Base-by-base conservation (phyloP, 2,113 vertebrate species). In the Equus quagga region DNA sequence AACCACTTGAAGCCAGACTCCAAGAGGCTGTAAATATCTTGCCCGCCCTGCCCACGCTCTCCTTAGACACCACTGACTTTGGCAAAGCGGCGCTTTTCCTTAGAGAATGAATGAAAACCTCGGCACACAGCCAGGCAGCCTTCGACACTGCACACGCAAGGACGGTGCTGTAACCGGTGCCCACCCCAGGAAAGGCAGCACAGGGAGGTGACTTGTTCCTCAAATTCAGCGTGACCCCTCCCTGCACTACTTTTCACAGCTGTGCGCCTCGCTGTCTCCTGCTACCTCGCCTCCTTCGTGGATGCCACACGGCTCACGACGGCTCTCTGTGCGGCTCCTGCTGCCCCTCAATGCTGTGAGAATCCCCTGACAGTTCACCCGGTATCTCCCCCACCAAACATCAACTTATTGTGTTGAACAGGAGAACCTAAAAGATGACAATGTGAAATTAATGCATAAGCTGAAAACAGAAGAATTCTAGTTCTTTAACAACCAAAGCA, bases 21-120 rank as follows among this genome's bases (percentile, higher is more conserved):
- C 60, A 36, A 84, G 44, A 89, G 8, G 18, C 18, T 49, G 1
- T 62, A 62, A 96, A 33, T 23, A 73, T 82, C 69, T 80, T 79
- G n/a, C 28, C 44, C 44, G n/a, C 28, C 44, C 44, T n/a, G 17
- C 60, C 2, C 26, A 89, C 8, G 3, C 9, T 49, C 13, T 89
- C 87, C 81, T 79, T 36, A 91, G 64, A 88, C 23, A 78, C 17
- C 69, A 73, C 26, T 46, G 60, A 70, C 12, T 95, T 67, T 62
- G 28, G 91, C 49, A 72, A 96, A 94, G 36, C 31, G 70, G 26
- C 41, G 78, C 56, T 79, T 90, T 49, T 41, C 49, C 19, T 83
- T 67, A 96, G 21, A 75, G 56, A 92, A 88, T 54, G 36, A 70
- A 65, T 94, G 33, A 94, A 94, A 96, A 84, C 26, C 82, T 54